Percentiles rank a stretch among this genome's conserved stretches.
These are phyloP conservation scores for Oncorhynchus kisutch DNA, from an alignment of 2,113 vertebrate species.

Conservation along the genomic window DNA sequence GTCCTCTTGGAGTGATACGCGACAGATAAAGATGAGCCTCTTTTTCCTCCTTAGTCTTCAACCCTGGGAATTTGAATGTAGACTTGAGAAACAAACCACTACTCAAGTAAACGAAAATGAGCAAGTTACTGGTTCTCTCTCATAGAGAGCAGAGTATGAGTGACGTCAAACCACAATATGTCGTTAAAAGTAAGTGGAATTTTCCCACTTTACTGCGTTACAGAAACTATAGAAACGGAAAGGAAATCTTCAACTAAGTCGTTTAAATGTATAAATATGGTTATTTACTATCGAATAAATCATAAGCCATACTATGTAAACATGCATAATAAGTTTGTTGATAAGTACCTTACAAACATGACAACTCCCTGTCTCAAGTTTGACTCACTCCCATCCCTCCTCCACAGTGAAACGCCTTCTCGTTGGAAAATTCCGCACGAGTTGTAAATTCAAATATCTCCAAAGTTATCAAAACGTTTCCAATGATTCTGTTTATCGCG, in stretches of 20 bases:
- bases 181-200: conserved; percentile 62
- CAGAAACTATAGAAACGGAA: not conserved
- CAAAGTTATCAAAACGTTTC: conserved; percentile 3
- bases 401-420: conserved; percentile 13
- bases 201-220: conserved; percentile 38
- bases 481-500: conserved; percentile 2
- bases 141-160: conserved; percentile 23
- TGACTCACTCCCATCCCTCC: conserved; percentile 53
- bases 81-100: not conserved
- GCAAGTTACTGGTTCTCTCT: not conserved
- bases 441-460: not conserved
- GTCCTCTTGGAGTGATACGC: conserved; percentile 63
- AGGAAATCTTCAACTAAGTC: conserved; percentile 7
- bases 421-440: not conserved
- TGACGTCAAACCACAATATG: conserved; percentile 65
- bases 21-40: conserved; percentile 40
- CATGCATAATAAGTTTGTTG: conserved; percentile 3
- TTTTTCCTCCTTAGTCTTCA: conserved; percentile 66
- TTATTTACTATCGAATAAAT: not conserved
- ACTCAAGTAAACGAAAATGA: not conserved
- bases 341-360: conserved; percentile 71
- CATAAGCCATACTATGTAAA: conserved; percentile 1
- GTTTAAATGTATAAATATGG: conserved; percentile 11
- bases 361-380: conserved; percentile 62
- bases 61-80: conserved; percentile 65